Percentiles rank a stretch among this genome's conserved stretches.
phyloP scores from a whole-genome alignment of 2,888 invertebrate genomes.

The Nephrotoma guestfalica region DNA sequence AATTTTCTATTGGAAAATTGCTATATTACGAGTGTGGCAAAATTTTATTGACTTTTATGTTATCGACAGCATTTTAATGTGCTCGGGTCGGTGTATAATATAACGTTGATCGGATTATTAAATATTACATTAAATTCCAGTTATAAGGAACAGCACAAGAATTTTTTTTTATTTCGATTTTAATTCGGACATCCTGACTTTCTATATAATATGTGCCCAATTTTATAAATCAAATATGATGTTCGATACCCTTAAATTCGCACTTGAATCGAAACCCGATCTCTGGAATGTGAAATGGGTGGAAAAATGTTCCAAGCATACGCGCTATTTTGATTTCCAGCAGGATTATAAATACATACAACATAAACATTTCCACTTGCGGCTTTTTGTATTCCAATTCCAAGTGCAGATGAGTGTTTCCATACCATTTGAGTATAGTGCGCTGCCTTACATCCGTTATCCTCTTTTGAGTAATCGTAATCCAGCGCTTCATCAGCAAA shows the following conservation, averaged over 20 bases:
- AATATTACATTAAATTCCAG: background rate
- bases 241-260: too few relatives aligned
- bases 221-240: too few relatives aligned
- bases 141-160: background rate
- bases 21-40: background rate
- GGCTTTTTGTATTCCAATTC: background rate
- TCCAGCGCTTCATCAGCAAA: background rate
- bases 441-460: background rate
- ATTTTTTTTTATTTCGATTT: too few relatives aligned
- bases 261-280: too few relatives aligned
- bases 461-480: background rate
- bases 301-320: background rate
- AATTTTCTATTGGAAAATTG: background rate
- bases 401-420: background rate
- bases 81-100: background rate
- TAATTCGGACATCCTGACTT: too few relatives aligned
- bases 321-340: background rate
- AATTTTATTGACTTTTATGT: background rate
- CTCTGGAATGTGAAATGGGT: background rate
- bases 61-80: background rate
- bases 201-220: too few relatives aligned
- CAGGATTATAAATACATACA: background rate
- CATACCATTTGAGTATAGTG: background rate
- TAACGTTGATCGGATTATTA: background rate
- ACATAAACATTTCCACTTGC: background rate